phyloP scores from a whole-genome alignment of 2,113 vertebrate genomes.

The Tylochromis polylepis region DNA sequence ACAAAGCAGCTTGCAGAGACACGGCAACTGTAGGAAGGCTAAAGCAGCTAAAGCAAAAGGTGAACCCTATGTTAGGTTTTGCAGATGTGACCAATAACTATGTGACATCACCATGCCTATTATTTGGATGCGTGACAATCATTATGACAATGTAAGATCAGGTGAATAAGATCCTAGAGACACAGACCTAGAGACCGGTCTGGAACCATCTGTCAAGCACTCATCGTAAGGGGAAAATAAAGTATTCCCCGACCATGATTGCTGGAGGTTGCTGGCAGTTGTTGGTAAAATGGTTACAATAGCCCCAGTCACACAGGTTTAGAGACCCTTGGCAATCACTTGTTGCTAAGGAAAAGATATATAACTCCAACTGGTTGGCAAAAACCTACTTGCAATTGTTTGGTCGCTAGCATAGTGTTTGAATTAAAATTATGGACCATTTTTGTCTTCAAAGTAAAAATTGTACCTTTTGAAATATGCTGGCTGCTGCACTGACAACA shows the following conservation, averaged over 20 bases:
- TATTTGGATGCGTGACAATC: neutral
- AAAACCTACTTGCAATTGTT: neutral
- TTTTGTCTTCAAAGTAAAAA: neutral
- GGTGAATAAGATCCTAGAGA: neutral
- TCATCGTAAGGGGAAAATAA: neutral
- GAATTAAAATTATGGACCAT: neutral
- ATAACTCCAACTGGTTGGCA: neutral
- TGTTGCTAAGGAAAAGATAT: neutral
- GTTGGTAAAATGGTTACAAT: rapidly evolving
- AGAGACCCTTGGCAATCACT: neutral
- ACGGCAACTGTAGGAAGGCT: neutral
- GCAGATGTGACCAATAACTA: neutral
- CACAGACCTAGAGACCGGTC: neutral
- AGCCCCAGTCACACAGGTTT: neutral
- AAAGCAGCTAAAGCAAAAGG: neutral
- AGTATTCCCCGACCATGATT: neutral
- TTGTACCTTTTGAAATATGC: neutral
- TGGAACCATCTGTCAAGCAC: neutral
- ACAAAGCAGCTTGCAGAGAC: neutral
- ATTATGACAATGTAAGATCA: neutral
- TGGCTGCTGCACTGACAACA: neutral
- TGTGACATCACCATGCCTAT: neutral
- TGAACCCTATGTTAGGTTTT: neutral
- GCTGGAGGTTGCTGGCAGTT: neutral
- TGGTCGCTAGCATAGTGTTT: rapidly evolving